phyloP scores from a whole-genome alignment of 1,140 invertebrate species.

The Mya arenaria region DNA sequence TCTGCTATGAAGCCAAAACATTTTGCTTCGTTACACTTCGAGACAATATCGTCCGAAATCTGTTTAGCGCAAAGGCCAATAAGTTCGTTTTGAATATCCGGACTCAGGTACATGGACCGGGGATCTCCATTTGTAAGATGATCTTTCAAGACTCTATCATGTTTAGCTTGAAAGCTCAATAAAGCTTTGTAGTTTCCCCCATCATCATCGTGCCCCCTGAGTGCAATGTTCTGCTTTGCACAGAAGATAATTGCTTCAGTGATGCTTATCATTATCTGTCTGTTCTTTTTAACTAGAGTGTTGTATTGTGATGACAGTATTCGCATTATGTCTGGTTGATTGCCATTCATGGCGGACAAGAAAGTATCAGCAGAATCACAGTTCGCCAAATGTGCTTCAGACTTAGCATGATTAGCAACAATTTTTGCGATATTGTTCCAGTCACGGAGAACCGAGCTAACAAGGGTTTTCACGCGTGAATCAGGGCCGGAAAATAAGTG shows the following conservation, averaged over 20 bases:
- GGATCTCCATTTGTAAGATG: neutral
- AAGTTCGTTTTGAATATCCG: conserved; percentile 16
- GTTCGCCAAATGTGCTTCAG: neutral
- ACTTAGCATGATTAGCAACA: neutral
- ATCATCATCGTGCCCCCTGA: conserved; percentile 24
- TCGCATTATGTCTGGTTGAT: neutral
- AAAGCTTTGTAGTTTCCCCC: conserved; percentile 39
- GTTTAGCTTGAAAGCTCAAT: conserved; percentile 1
- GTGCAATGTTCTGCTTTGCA: conserved; percentile 45
- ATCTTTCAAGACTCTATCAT: conserved; percentile 9
- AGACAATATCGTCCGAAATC: neutral
- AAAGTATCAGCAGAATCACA: neutral
- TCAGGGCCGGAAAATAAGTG: neutral
- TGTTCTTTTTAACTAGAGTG: neutral
- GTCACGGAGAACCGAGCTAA: neutral
- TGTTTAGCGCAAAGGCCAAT: neutral
- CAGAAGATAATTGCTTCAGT: conserved; percentile 37
- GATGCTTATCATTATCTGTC: neutral
- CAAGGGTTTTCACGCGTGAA: neutral
- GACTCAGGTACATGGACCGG: neutral
- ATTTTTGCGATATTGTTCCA: conserved; percentile 8
- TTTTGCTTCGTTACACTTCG: conserved; percentile 21
- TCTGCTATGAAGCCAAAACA: conserved; percentile 34
- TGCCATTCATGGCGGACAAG: neutral
- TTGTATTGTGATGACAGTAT: neutral